Percentiles rank a stretch among this genome's conserved stretches.
These are phyloP conservation scores for Pterobdella sp. DNA, from an alignment of 2,888 invertebrate species.

Conservation along the genomic window DNA sequence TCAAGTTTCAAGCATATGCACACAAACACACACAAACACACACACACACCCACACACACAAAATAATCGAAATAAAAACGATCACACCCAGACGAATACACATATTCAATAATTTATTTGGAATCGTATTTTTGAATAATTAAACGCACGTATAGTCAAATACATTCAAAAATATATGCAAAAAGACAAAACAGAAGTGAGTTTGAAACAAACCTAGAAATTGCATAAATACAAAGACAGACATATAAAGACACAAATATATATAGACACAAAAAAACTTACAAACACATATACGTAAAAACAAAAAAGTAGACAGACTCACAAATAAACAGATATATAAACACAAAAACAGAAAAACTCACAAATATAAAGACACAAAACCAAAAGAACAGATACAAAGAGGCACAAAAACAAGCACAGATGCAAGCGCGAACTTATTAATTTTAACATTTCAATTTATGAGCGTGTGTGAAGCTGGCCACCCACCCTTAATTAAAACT, in stretches of 20 bases:
- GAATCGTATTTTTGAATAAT: background rate
- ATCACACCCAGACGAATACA: no score
- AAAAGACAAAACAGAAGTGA: no score
- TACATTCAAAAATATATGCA: background rate
- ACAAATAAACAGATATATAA: background rate
- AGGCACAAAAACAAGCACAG: no score
- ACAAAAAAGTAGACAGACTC: background rate
- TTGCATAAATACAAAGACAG: no score
- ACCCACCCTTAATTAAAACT: no score
- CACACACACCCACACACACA: background rate
- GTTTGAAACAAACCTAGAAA: no score
- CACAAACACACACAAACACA: slow-evolving; percentile 5
- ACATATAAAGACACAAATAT: background rate
- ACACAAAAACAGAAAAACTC: background rate
- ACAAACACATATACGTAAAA: background rate
- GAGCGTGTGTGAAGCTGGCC: no score
- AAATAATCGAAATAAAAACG: no score
- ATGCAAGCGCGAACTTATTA: no score
- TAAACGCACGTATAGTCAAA: background rate
- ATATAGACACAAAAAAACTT: background rate
- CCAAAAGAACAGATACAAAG: background rate
- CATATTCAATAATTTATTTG: no score
- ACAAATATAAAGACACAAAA: background rate
- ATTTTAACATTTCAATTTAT: no score
- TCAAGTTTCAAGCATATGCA: background rate